Evolutionary conservation across 92 coral and sea anemone species (phyloP).

Genomic region (Porites cylindrica): DNA sequence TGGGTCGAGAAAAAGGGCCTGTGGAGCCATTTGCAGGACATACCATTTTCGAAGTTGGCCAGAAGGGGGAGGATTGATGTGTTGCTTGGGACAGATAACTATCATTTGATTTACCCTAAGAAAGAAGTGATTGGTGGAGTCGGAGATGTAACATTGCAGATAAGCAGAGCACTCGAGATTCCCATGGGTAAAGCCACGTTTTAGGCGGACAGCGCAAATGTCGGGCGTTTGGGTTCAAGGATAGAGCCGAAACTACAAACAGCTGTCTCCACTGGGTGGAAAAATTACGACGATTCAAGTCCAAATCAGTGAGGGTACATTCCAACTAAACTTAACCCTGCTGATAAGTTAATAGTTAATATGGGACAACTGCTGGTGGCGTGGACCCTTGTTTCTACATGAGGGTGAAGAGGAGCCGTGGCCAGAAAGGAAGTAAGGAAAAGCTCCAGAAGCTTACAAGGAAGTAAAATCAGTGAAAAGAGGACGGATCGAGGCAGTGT

Average conservation of each 20-base stretch:
- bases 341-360: conserved; percentile 44
- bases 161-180: conserved; percentile 56
- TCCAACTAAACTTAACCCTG: conserved; percentile 76
- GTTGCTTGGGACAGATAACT: too few species aligned
- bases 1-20: too few species aligned
- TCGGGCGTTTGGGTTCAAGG: conserved; percentile 70
- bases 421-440: conserved; percentile 44
- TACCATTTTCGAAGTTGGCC: background rate
- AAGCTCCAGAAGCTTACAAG: conserved; percentile 21
- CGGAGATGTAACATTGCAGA: conserved; percentile 50
- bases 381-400: conserved; percentile 48
- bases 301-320: conserved; percentile 78
- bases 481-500: conserved; percentile 12
- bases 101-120: too few species aligned
- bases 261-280: conserved; percentile 68
- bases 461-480: conserved; percentile 39
- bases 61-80: background rate
- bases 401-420: conserved; percentile 38
- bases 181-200: conserved; percentile 48
- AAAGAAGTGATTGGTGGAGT: background rate
- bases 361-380: conserved; percentile 58
- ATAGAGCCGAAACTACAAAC: conserved; percentile 66
- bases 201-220: conserved; percentile 68
- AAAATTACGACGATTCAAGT: conserved; percentile 56
- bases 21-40: too few species aligned